Conservation (phyloP, 2,888 invertebrate species). For the Leucophora obtusa region DNA sequence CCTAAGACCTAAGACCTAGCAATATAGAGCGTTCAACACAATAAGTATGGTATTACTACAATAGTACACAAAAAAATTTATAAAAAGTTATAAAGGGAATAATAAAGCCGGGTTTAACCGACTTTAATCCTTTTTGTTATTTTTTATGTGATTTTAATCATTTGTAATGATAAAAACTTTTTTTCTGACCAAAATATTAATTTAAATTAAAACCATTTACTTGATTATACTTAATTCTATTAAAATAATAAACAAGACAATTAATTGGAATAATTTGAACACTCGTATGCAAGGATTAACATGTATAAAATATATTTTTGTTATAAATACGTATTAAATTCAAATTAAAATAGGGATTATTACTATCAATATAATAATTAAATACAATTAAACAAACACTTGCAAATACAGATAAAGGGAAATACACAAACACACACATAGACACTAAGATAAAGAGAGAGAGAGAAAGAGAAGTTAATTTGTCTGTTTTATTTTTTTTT, state of each 20-base stretch:
- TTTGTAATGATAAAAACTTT: too few relatives aligned
- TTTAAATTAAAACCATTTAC: too few relatives aligned
- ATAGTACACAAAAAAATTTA: too few relatives aligned
- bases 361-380: not conserved
- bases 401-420: slow-evolving; percentile 2
- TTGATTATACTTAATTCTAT: not conserved
- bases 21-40: too few relatives aligned
- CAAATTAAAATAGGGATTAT: not conserved
- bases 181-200: too few relatives aligned
- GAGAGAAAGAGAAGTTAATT: not conserved
- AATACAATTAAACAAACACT: slow-evolving; percentile 32
- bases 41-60: too few relatives aligned
- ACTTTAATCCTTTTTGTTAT: too few relatives aligned
- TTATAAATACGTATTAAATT: not conserved
- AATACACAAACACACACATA: slow-evolving; percentile 8
- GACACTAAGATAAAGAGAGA: slow-evolving; percentile 3
- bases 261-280: not conserved
- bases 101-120: too few relatives aligned
- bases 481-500: too few relatives aligned
- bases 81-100: too few relatives aligned
- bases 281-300: not conserved
- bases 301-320: not conserved
- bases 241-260: not conserved
- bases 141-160: too few relatives aligned
- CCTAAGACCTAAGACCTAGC: too few relatives aligned